These are phyloP conservation scores for Vidua macroura DNA, from an alignment of 2,113 vertebrate genomes.

Conservation along the genomic window DNA sequence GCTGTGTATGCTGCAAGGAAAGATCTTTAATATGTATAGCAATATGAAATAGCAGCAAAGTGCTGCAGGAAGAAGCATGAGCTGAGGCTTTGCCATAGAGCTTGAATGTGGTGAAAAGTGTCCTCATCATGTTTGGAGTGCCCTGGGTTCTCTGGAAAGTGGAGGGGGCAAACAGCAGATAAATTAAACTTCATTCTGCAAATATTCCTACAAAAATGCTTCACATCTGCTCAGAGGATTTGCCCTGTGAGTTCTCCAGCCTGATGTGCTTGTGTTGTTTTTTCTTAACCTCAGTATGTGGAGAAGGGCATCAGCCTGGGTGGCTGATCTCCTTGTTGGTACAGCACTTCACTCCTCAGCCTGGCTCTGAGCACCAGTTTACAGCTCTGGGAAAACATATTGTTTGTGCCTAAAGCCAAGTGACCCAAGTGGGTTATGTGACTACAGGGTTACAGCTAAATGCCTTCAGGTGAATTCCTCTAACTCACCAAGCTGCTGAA, in stretches of 20 bases:
- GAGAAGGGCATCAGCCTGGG: slow-evolving; percentile 1
- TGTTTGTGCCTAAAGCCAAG: slow-evolving; percentile 23
- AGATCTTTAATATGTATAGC: background rate
- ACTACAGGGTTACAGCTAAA: background rate
- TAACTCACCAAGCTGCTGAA: background rate
- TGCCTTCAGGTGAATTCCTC: background rate
- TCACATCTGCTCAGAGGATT: background rate
- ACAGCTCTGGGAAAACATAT: background rate
- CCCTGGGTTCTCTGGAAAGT: background rate
- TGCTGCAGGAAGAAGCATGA: background rate
- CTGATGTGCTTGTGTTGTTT: background rate
- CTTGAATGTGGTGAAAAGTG: background rate
- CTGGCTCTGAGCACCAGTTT: slow-evolving; percentile 36
- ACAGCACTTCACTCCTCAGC: background rate
- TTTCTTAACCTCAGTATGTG: background rate
- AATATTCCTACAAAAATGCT: background rate
- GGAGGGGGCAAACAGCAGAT: background rate
- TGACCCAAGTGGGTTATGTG: background rate
- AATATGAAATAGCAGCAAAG: background rate
- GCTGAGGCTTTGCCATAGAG: background rate
- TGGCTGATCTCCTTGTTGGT: background rate
- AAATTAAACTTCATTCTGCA: background rate
- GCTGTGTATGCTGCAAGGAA: background rate
- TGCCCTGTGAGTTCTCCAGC: background rate
- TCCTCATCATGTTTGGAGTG: background rate